Base-by-base conservation (phyloP, 2,888 invertebrate genomes). In the Heteromyza rotundicornis region DNA sequence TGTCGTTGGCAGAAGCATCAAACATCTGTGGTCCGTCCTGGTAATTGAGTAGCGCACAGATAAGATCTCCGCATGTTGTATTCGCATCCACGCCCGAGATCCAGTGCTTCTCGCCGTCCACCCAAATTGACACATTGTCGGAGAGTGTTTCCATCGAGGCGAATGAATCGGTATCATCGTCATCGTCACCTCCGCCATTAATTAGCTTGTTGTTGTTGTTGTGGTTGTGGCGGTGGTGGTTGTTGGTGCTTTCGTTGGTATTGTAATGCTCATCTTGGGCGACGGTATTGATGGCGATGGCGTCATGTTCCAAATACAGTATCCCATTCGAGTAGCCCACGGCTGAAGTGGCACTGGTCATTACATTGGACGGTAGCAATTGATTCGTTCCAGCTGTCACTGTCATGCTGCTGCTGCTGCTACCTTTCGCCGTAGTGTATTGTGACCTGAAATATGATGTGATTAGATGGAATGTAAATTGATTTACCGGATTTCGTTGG, bases 11-110 rank as follows among this genome's bases (percentile, higher is more conserved):
- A 66, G 55, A 23, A 59, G 16, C 35, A 35, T 32, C 7, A 36
- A 50, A 24, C 40, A 60, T 10, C 51, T 61, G 58, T 49, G 67
- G 70, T 59, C 59, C 60, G 71, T 71, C 84, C 69, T 86, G 85
- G 68, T 86, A 86, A 64, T 85, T 84, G 52, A 92, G 86, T 59
- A 94, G 81, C 0, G 92, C 92, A 68, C 88, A 85, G 60, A 93
- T 89, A 71, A 93, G 87, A 81, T 93, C 92, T 51, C 89, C 88
- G 77, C 92, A 93, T 2, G 92, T 92, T 35, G 93, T 93, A 69
- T 89, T 87, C 10, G 89, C 85, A 56, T 89, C 87, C 55, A 93
- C 88, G 2, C 93, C 93, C 1, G 92, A 89, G 62, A 94, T 90
- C 91, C 92, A 92, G 72, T 92, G 87, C 77, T 90, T 89, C 74